phyloP scores from a whole-genome alignment of 2,113 vertebrate genomes.

The Acanthochromis polyacanthus region DNA sequence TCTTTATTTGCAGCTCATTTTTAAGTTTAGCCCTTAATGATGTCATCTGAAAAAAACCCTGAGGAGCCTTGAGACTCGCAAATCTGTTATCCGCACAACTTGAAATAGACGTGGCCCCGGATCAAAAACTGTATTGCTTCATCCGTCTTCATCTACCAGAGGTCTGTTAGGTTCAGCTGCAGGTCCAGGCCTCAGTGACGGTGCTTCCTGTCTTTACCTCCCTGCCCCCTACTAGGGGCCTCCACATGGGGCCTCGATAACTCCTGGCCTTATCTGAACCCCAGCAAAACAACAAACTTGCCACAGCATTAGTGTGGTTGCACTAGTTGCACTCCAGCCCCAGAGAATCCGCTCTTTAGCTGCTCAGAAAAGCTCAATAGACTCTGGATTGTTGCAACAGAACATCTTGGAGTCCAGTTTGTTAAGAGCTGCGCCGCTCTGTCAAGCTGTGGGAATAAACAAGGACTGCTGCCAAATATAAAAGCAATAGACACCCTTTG shows the following conservation, averaged over 20 bases:
- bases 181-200: slow-evolving; percentile 5
- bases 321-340: slow-evolving; percentile 12
- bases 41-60: not conserved
- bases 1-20: not conserved
- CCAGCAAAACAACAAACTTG: slow-evolving; percentile 27
- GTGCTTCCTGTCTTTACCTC: slow-evolving; percentile 7
- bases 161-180: slow-evolving; percentile 33
- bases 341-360: slow-evolving; percentile 27
- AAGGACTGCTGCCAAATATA: slow-evolving; percentile 29
- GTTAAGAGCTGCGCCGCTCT: slow-evolving; percentile 29
- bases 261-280: slow-evolving; percentile 40
- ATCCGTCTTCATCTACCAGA: slow-evolving; percentile 57
- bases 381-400: slow-evolving; percentile 43
- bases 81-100: not conserved
- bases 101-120: slow-evolving; percentile 7
- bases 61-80: not conserved
- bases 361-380: slow-evolving; percentile 31
- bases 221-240: not conserved
- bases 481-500: slow-evolving; percentile 16
- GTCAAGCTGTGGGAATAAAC: slow-evolving; percentile 22
- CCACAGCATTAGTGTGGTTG: not conserved
- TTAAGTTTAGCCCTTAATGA: slow-evolving; percentile 1
- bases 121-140: slow-evolving; percentile 1
- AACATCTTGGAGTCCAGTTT: slow-evolving; percentile 43
- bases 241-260: slow-evolving; percentile 1